Conservation (phyloP, 2,113 vertebrate species). For the Lagopus leucura region DNA sequence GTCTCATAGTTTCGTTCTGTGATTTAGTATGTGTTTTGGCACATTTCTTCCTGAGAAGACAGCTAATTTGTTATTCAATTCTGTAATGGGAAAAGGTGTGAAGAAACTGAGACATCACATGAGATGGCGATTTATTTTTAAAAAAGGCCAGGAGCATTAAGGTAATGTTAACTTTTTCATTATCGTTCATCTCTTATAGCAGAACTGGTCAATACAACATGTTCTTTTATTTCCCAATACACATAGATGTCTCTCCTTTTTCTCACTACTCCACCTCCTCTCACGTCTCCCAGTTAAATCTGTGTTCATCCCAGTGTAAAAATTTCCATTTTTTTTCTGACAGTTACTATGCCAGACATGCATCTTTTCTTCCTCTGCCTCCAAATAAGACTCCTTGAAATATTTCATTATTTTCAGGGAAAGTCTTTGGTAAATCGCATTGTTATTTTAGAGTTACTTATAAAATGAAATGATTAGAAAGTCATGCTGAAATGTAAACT, state of each 20-base stretch:
- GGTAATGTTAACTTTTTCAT: not conserved
- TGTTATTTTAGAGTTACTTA: not conserved
- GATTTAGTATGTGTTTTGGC: not conserved
- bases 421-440: not conserved
- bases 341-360: not conserved
- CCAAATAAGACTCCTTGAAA: not conserved
- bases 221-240: not conserved
- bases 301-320: not conserved
- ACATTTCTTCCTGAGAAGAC: slow-evolving; percentile 3
- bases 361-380: not conserved
- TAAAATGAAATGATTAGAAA: not conserved
- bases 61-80: not conserved
- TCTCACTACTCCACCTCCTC: not conserved
- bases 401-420: not conserved
- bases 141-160: not conserved
- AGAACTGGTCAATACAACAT: not conserved
- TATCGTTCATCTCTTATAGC: not conserved
- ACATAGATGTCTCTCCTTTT: not conserved
- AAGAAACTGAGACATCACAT: not conserved
- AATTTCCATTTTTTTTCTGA: not conserved
- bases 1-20: not conserved
- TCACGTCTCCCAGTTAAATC: not conserved
- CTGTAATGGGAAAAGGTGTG: not conserved
- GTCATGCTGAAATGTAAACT: not conserved
- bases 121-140: not conserved